These are phyloP conservation scores for Rhodinocichla rosea DNA, from an alignment of 2,113 vertebrate genomes.

Conservation along the genomic window DNA sequence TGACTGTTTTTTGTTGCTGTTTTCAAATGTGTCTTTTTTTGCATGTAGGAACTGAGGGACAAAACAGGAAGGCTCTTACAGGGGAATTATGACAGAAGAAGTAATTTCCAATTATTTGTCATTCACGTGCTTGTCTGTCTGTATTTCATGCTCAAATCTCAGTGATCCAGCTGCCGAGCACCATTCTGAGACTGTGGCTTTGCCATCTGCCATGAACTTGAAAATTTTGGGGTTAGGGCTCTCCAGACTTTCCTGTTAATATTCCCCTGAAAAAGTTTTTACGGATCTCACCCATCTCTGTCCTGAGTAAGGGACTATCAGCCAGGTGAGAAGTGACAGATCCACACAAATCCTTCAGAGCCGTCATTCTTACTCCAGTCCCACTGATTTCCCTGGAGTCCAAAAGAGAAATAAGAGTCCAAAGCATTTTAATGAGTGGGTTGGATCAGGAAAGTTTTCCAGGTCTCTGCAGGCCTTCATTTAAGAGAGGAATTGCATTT, in stretches of 20 bases:
- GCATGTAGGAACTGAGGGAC: not conserved
- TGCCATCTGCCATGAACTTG: not conserved
- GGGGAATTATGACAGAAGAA: not conserved
- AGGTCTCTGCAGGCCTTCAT: not conserved
- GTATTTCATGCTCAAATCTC: not conserved
- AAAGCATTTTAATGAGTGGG: not conserved
- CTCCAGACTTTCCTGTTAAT: not conserved
- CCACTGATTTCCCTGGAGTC: not conserved
- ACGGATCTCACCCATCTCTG: not conserved
- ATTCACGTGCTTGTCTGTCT: not conserved
- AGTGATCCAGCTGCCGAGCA: not conserved
- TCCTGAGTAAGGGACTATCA: not conserved
- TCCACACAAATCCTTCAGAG: not conserved
- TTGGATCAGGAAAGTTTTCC: not conserved
- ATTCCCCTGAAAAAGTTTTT: not conserved
- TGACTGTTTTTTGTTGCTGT: fast-evolving
- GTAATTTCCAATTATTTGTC: not conserved
- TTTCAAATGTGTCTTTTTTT: too few species aligned
- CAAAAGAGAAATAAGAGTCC: not conserved
- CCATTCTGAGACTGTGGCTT: not conserved
- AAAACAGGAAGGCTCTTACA: not conserved
- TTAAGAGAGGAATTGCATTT: not conserved
- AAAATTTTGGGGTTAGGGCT: not conserved
- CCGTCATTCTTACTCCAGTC: not conserved
- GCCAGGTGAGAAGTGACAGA: not conserved